Evolutionary conservation across 2,113 vertebrate species (phyloP), one percentile per base, ranked within the genome.

Genomic region (Plectropomus leopardus): DNA sequence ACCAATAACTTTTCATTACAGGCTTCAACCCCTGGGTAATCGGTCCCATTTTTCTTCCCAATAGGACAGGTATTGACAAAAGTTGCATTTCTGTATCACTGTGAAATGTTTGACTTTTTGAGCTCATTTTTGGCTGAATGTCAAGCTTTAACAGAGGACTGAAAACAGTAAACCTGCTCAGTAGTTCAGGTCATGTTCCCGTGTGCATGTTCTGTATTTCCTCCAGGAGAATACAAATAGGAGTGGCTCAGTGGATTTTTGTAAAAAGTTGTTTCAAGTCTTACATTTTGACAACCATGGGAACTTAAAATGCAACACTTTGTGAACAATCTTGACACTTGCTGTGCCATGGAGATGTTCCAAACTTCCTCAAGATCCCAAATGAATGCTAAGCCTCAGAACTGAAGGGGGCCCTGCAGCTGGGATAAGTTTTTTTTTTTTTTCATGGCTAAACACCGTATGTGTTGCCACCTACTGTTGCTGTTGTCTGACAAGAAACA

Each of bases 401-500:
- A 32, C 60, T 60, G 50, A 63, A 69, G 44, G 60, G 21, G 4
- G 23, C 28, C 51, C 44, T 53, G 24, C 40, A 71, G 68, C 64
- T 65, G 34, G 79, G 59, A 79, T 50, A 30, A 3, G 8, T 54
- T 24, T 45, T 7, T 5, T 71, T 50, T 67, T 74, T 61, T 86
- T 78, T 79, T 42, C 59, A 57, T 30, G 53, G 68, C 73, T 68
- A 76, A 86, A 73, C 44, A 13, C 61, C n/a, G 71, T 28, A 76
- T 78, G 68, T 73, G 26, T 21, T 76, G 53, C 61, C 84, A 72
- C 84, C 84, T 76, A 66, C 81, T 82, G 77, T 57, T 88, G 24
- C n/a, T 74, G 77, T 82, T 80, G 47, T 78, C 64, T 88, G 67
- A 82, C 83, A 85, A 71, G 80, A 70, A 80, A 71, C 69, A 60